A percentile compares a stretch with the other conserved stretches of the same genome.
Conservation (phyloP, 30 jellyfish, hydroid and myxozoan genomes). For the Chrysaora quinquecirrha region DNA sequence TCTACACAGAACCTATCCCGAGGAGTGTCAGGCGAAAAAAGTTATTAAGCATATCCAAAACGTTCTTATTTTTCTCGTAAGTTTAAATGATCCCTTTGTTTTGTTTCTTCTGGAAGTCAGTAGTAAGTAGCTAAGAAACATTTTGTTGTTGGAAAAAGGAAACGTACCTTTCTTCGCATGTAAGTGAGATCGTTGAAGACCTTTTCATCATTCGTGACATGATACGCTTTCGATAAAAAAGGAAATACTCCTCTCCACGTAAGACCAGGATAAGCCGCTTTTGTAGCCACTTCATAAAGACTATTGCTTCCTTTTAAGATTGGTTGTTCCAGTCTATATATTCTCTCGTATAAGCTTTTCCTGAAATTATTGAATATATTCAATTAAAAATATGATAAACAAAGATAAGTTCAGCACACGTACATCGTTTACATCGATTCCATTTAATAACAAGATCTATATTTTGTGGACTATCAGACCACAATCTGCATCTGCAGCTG, state of each 20-base stretch:
- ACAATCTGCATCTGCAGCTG: too few relatives aligned
- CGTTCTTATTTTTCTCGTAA: too few relatives aligned
- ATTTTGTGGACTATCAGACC: too few relatives aligned
- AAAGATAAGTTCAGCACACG: neutral
- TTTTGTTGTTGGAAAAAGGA: too few relatives aligned
- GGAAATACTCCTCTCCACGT: slow-evolving; percentile 93
- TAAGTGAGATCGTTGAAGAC: slow-evolving; percentile 37
- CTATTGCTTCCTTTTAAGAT: slow-evolving; percentile 67
- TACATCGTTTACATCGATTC: neutral
- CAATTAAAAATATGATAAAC: too few relatives aligned
- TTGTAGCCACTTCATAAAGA: slow-evolving; percentile 57
- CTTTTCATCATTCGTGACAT: slow-evolving; percentile 77
- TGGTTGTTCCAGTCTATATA: slow-evolving; percentile 69
- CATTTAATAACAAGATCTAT: neutral
- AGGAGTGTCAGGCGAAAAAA: too few relatives aligned
- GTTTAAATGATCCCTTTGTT: too few relatives aligned
- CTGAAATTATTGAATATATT: too few relatives aligned
- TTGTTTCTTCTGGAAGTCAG: too few relatives aligned
- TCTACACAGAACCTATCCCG: too few relatives aligned
- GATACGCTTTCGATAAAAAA: slow-evolving; percentile 69
- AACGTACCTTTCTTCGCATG: slow-evolving; percentile 79
- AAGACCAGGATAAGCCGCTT: slow-evolving; percentile 80
- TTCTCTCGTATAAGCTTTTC: slow-evolving; percentile 72
- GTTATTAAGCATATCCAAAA: too few relatives aligned
- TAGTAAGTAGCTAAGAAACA: too few relatives aligned